Conservation (phyloP, 2,797 vertebrate genomes). For the Pterois miles region DNA sequence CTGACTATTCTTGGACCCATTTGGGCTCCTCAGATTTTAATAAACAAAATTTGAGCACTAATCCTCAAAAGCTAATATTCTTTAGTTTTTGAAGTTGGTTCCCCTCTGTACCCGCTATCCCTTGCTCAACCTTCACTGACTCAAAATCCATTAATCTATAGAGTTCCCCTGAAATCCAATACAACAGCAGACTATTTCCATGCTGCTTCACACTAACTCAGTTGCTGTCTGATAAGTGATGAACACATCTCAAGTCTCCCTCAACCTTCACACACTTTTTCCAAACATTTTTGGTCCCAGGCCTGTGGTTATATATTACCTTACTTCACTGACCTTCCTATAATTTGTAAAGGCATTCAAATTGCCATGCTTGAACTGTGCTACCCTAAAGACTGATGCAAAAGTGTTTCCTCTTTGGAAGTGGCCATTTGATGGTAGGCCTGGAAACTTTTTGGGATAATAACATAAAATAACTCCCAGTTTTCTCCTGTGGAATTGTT, state of each 20-base stretch:
- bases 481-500: constrained; percentile 74
- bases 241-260: constrained; percentile 50
- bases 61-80: constrained; percentile 79
- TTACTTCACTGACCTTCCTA: constrained; percentile 67
- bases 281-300: constrained; percentile 71
- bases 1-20: constrained; percentile 77
- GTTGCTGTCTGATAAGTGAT: constrained; percentile 63
- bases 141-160: constrained; percentile 62
- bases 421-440: constrained; percentile 56
- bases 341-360: constrained; percentile 70
- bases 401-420: constrained; percentile 69
- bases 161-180: constrained; percentile 70
- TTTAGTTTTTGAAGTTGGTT: constrained; percentile 72
- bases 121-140: constrained; percentile 65
- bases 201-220: constrained; percentile 68
- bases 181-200: constrained; percentile 74
- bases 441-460: constrained; percentile 72
- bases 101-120: constrained; percentile 56
- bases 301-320: constrained; percentile 76
- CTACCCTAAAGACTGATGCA: constrained; percentile 72
- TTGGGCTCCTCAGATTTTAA: constrained; percentile 83
- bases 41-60: constrained; percentile 83
- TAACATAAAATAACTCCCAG: constrained; percentile 59
- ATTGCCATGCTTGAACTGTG: constrained; percentile 77
- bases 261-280: constrained; percentile 48